These are phyloP conservation scores for Macrophya annulata DNA, from an alignment of 2,888 invertebrate species.

Conservation along the genomic window DNA sequence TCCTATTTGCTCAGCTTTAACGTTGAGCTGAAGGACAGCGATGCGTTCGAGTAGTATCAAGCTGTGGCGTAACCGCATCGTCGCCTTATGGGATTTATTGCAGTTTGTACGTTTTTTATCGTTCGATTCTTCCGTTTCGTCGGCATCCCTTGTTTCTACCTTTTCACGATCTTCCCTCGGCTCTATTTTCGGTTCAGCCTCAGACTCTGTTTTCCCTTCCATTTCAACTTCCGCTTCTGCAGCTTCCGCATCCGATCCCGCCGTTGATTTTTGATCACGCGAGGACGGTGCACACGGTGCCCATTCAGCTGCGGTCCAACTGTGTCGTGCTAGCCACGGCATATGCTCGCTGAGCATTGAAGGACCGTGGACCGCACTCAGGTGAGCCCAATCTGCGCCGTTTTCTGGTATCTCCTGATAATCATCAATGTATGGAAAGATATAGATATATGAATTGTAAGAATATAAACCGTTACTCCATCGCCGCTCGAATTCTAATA, in stretches of 20 bases:
- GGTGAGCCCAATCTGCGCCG: constrained; percentile 92
- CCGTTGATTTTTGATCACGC: constrained; percentile 59
- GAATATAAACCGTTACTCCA: too few species aligned
- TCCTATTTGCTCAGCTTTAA: constrained; percentile 85
- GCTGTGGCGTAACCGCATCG: constrained; percentile 84
- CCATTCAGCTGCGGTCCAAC: constrained; percentile 80
- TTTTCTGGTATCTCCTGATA: constrained; percentile 94
- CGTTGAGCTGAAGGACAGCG: constrained; percentile 82
- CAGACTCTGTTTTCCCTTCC: neutral
- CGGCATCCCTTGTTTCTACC: neutral
- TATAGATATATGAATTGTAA: neutral
- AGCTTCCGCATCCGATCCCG: constrained; percentile 16
- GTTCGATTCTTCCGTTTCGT: constrained; percentile 48
- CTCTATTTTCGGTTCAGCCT: constrained; percentile 10
- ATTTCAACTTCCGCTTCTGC: constrained; percentile 5
- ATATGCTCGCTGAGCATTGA: constrained; percentile 72
- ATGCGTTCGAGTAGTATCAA: constrained; percentile 83
- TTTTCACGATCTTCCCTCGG: constrained; percentile 38
- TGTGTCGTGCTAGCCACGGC: constrained; percentile 69
- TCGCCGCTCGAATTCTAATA: too few species aligned
- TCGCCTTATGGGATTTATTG: constrained; percentile 83
- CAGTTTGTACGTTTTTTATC: constrained; percentile 8
- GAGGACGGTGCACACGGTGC: constrained; percentile 79
- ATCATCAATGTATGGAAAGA: neutral
- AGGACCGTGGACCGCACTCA: constrained; percentile 88